These are phyloP conservation scores for Mycteria americana DNA, from an alignment of 2,797 vertebrate genomes.

Conservation along the genomic window DNA sequence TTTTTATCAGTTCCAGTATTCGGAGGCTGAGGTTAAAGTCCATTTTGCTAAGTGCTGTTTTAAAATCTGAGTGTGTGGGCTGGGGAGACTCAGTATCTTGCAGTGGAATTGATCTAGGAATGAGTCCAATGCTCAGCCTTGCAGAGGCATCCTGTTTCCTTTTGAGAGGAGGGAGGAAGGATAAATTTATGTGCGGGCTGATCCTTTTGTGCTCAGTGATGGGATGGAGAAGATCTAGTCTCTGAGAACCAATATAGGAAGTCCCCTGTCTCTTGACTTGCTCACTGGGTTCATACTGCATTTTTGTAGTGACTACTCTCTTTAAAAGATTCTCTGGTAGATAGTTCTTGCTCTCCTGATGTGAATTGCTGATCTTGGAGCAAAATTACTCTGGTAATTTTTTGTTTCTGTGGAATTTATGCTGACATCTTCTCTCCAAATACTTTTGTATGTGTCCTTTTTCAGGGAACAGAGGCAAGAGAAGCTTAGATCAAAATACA, in stretches of 20 bases:
- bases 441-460: background rate
- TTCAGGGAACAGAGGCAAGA: background rate
- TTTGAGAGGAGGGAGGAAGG: background rate
- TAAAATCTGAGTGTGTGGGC: background rate
- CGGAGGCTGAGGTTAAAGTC: background rate
- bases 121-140: slow-evolving; percentile 4
- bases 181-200: background rate
- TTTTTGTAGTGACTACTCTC: background rate
- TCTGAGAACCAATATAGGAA: background rate
- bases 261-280: background rate
- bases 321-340: background rate
- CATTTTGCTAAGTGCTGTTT: background rate
- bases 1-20: background rate
- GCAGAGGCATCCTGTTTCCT: slow-evolving; percentile 25
- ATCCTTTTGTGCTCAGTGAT: background rate
- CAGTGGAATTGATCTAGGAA: slow-evolving; percentile 33
- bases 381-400: background rate
- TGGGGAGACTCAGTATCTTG: background rate
- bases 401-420: background rate
- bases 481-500: background rate
- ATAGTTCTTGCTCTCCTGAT: background rate
- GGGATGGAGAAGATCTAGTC: background rate
- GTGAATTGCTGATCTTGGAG: background rate
- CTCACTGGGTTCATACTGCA: accelerated
- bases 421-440: background rate